Evolutionary conservation across 30 jellyfish, hydroid and myxozoan genomes (phyloP), one percentile per base, ranked within the genome.

Genomic region (Hydractinia symbiolongicarpus): DNA sequence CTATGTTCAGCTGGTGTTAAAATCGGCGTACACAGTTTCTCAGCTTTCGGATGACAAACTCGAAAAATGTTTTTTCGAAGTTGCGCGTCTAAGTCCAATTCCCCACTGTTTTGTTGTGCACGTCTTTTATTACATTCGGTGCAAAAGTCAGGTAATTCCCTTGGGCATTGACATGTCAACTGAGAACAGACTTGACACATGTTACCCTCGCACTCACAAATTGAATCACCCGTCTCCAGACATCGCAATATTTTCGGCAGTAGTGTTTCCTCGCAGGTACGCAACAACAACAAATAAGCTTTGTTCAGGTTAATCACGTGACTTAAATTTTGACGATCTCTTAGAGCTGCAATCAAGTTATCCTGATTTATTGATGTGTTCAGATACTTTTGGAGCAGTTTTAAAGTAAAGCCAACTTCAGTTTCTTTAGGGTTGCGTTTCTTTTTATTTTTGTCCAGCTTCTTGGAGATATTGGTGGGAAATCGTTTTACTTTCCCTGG

Each of bases 361-460:
- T 57, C 54, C 17, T 8, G 16, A n/a, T 61, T 55, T 30, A 77
- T 77, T 5, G 85, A 77, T 14, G 17, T 77, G 17, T 50, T 14
- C 15, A 64, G 60, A 72, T 21, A 72, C 4, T 54, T 77, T 55
- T 77, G 53, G 8, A 77, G 50, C 9, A 77, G 51, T 60, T 77
- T 60, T n/a, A 55, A 8, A 8, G 66, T 55, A 56, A 44, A 53
- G 9, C 81, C 85, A 16, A 77, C 9, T 53, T 55, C 85, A 76
- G 84, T 76, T 55, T 76, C 77, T 9, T 76, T 40, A 55, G 54
- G 73, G 50, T 76, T 78, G n/a, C 84, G 9, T 11, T 30, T 7
- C 17, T 64, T 64, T n/a, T n/a, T 64, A 64, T 13, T 51, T 64
- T 64, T 64, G 44, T 1, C 2, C 44, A 30, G 44, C 17, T 64